These are phyloP conservation scores for Peromyscus polionotus DNA, from an alignment of 2,113 vertebrate species.

Conservation along the genomic window DNA sequence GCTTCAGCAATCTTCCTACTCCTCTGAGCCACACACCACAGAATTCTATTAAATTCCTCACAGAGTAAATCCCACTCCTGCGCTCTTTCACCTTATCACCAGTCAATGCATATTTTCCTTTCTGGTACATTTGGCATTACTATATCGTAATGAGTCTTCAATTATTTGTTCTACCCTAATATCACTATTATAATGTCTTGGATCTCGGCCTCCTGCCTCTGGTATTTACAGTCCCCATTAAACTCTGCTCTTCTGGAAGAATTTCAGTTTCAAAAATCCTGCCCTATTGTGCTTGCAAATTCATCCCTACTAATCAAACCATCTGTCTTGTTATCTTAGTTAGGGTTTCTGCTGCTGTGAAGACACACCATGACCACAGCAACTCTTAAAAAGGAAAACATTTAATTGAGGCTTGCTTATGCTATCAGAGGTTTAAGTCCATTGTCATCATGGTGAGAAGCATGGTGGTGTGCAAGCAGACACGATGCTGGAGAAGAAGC, in stretches of 20 bases:
- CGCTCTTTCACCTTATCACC: neutral
- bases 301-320: constrained; percentile 44
- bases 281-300: constrained; percentile 48
- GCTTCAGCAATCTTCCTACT: neutral
- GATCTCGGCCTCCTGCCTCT: neutral
- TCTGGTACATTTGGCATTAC: constrained; percentile 36
- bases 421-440: neutral
- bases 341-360: neutral
- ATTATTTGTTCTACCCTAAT: constrained; percentile 30
- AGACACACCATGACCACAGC: neutral
- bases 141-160: constrained; percentile 29
- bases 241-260: neutral
- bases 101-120: neutral
- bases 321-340: neutral
- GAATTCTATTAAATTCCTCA: neutral
- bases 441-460: neutral
- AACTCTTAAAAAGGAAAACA: neutral
- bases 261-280: constrained; percentile 53
- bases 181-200: neutral
- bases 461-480: neutral
- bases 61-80: neutral
- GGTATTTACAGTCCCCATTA: constrained; percentile 42
- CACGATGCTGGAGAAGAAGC: neutral
- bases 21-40: neutral
- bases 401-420: neutral